Base-by-base conservation (phyloP, 2,113 vertebrate species). In the Synchiropus splendidus region DNA sequence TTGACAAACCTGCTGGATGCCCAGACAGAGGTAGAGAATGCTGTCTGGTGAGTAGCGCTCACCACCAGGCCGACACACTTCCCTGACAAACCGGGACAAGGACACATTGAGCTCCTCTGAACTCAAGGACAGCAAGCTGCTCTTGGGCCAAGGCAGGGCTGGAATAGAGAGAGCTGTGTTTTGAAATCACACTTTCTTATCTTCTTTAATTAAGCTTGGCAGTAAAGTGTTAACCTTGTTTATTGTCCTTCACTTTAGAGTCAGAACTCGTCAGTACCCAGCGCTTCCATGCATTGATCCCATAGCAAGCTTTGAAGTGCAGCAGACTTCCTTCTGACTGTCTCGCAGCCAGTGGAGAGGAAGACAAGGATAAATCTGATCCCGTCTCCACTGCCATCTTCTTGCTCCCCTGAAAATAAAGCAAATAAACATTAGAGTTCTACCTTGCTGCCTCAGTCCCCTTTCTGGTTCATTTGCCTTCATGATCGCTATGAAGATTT, bases 11-110 rank as follows among this genome's bases (percentile, higher is more conserved):
- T 95, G 90, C 72, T 98, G 95, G 74, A 98, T 96, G 43, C 92
- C 89, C 74, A 98, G 86, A 77, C 94, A 98, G 71, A 98, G 88
- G 84, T 98, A 98, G 80, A 94, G 90, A 69, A 96, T 87, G 80
- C 95, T 98, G 83, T 98, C 95, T 16, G 94, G 89, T 65, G 89
- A 87, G 67, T 98, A 98, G 66, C 73, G 85, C 55, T 95, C 90
- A 48, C 94, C 92, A 40, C 83, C 89, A 45, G 95, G 90, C 33
- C 94, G 77, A 56, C 90, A 88, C 46, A 91, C 89, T 77, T 97
- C 94, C 70, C 80, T 85, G 50, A 98, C 89, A 69, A 98, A 98
- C 58, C 70, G 81, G 31, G 90, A 85, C 64, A 98, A 72, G 27
- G 88, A 86, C 54, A 70, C 70, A 57, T 88, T 87, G 64, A 98